Evolutionary conservation across 2,888 invertebrate genomes (phyloP).

Genomic region (Agrilus mali): DNA sequence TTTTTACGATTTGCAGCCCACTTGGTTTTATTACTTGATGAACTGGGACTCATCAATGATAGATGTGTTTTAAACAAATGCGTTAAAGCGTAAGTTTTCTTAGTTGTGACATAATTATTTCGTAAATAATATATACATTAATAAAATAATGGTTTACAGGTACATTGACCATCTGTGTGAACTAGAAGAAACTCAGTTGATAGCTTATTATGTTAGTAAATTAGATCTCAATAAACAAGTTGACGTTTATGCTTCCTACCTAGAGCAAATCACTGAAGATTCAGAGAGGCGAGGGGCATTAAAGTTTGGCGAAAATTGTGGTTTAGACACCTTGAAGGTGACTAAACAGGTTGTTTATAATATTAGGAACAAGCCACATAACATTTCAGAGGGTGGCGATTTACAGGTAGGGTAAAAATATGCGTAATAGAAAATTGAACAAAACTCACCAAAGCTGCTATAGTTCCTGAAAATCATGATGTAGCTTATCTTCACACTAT

Average conservation of each 20-base stretch:
- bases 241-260: slow-evolving; percentile 51
- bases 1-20: slow-evolving; percentile 76
- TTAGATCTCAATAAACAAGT: slow-evolving; percentile 51
- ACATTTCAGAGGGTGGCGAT: slow-evolving; percentile 23
- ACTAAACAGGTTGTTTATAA: slow-evolving; percentile 77
- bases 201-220: slow-evolving; percentile 77
- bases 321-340: slow-evolving; percentile 72
- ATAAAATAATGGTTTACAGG: slow-evolving; percentile 17
- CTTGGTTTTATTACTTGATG: slow-evolving; percentile 67
- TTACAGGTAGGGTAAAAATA: slow-evolving; percentile 21
- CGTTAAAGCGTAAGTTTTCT: slow-evolving; percentile 49
- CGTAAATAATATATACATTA: neutral
- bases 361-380: slow-evolving; percentile 39
- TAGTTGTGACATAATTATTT: too few species aligned
- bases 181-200: slow-evolving; percentile 59
- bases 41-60: slow-evolving; percentile 59
- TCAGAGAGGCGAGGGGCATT: slow-evolving; percentile 55
- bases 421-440: too few species aligned
- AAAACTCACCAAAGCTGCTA: too few species aligned
- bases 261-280: slow-evolving; percentile 51
- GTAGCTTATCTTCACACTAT: too few species aligned
- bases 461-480: too few species aligned
- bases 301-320: slow-evolving; percentile 57
- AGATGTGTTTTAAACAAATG: slow-evolving; percentile 63
- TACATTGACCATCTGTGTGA: slow-evolving; percentile 61